These are phyloP conservation scores for Dendrolimus kikuchii DNA, from an alignment of 1,140 invertebrate species.

Conservation along the genomic window DNA sequence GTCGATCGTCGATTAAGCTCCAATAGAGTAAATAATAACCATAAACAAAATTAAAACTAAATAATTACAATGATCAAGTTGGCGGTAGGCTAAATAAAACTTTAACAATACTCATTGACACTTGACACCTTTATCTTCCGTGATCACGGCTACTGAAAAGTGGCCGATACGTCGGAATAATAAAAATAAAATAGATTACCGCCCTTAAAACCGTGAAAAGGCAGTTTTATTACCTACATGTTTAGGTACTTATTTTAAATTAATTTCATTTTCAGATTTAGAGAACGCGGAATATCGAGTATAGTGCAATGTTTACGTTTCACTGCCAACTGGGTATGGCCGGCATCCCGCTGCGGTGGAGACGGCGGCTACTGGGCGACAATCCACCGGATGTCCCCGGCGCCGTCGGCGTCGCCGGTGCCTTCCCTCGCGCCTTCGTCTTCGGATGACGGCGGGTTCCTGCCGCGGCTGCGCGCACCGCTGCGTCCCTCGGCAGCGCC, in stretches of 20 bases:
- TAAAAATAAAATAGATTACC: too few relatives aligned
- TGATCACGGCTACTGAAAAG: too few relatives aligned
- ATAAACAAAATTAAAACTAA: too few relatives aligned
- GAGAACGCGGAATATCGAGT: constrained; percentile 95
- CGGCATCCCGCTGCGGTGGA: constrained; percentile 76
- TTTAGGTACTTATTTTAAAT: background rate
- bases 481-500: constrained; percentile 78
- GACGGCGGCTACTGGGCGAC: constrained; percentile 41
- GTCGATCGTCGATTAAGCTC: too few relatives aligned
- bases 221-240: too few relatives aligned
- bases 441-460: constrained; percentile 89
- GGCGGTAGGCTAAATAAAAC: too few relatives aligned
- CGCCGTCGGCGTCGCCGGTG: constrained; percentile 81
- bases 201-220: too few relatives aligned
- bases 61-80: too few relatives aligned
- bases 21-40: too few relatives aligned
- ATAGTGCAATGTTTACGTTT: constrained; percentile 79
- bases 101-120: too few relatives aligned
- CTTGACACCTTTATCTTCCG: too few relatives aligned
- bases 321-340: constrained; percentile 80
- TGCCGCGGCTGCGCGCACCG: constrained; percentile 76
- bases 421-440: constrained; percentile 68
- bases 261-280: constrained; percentile 77
- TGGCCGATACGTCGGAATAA: too few relatives aligned
- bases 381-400: constrained; percentile 64